Conservation (phyloP, 2,888 invertebrate species). For the Heliconius cydno region DNA sequence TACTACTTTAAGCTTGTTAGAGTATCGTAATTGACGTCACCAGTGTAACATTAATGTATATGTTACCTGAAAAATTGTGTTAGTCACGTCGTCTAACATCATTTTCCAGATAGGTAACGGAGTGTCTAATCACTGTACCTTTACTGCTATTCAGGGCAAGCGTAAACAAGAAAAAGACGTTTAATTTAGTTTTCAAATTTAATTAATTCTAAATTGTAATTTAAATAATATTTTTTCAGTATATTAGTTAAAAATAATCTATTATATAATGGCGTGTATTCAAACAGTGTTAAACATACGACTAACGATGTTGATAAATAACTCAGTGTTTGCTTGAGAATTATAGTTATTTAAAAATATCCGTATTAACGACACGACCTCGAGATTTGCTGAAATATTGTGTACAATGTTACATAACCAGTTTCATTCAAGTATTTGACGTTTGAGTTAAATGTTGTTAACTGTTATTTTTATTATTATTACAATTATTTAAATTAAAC, state of each 20-base stretch:
- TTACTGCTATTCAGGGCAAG: background rate
- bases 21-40: background rate
- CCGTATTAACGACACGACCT: constrained; percentile 5
- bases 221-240: background rate
- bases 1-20: background rate
- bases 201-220: background rate
- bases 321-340: background rate
- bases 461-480: constrained; percentile 3
- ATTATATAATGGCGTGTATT: constrained; percentile 14
- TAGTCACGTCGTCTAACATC: too few species aligned
- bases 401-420: constrained; percentile 15
- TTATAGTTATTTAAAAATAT: constrained; percentile 28
- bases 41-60: background rate
- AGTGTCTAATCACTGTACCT: too few species aligned
- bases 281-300: constrained; percentile 15
- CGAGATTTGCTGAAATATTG: constrained; percentile 11
- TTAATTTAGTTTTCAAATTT: background rate
- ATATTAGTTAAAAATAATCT: background rate
- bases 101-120: too few species aligned
- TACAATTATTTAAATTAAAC: background rate
- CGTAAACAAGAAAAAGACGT: background rate
- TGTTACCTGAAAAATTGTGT: background rate
- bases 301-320: constrained; percentile 33
- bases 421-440: constrained; percentile 19
- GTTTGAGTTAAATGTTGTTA: background rate